These are phyloP conservation scores for Temnothorax curvispinosus DNA, from an alignment of 1,140 invertebrate species.

Conservation along the genomic window DNA sequence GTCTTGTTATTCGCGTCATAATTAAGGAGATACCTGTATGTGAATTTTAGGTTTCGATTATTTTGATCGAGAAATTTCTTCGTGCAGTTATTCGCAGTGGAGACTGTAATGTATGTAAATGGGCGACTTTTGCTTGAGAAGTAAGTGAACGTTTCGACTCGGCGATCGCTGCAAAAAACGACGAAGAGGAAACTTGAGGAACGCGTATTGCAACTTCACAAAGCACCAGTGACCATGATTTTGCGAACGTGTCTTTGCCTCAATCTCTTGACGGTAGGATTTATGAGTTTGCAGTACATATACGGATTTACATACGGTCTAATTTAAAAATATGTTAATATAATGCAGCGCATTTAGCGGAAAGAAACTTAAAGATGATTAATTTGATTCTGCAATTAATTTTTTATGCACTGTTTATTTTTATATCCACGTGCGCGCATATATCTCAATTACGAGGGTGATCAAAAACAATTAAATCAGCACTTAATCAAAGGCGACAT, in stretches of 20 bases:
- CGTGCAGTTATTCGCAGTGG: not conserved
- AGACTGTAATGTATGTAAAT: conserved; percentile 31
- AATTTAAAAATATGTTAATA: conserved; percentile 12
- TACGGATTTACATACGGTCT: not conserved
- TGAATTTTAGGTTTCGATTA: not conserved
- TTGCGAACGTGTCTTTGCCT: conserved; percentile 52
- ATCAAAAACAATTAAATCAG: not conserved
- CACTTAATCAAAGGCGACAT: not conserved
- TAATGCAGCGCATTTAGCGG: not conserved
- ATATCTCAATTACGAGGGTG: not conserved
- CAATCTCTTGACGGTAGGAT: conserved; percentile 64
- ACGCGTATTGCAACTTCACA: conserved; percentile 5
- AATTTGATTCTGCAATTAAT: not conserved
- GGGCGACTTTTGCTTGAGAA: conserved; percentile 13
- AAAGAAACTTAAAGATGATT: not conserved
- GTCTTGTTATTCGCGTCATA: not conserved
- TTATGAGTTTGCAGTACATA: not conserved
- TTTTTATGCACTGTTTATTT: not conserved
- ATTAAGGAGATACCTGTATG: not conserved
- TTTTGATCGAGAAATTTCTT: conserved; percentile 8
- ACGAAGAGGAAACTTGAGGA: conserved; percentile 30
- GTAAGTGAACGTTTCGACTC: conserved; percentile 32
- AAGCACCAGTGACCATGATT: conserved; percentile 53
- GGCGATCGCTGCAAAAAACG: conserved; percentile 8
- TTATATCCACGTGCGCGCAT: too few relatives aligned